Evolutionary conservation across 35 echinoderm and acorn worm genomes (phyloP), one percentile per base, ranked within the genome.

Genomic region (Hemicentrotus pulcherrimus): DNA sequence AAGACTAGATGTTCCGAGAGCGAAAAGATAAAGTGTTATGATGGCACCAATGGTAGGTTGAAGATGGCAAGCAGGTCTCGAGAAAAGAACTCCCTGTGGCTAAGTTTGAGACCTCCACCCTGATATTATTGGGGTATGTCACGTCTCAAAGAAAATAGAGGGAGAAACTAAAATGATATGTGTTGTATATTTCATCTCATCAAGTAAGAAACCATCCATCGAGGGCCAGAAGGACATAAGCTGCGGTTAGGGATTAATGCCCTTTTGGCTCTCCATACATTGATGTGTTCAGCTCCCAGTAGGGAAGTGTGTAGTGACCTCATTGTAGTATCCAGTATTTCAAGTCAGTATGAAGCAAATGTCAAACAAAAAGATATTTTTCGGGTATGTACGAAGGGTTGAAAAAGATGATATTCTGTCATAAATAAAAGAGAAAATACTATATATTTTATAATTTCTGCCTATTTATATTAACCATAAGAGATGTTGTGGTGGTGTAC

Each of bases 391-490:
- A 18, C 65, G 65, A 78, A 78, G 65, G 65, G 65, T 78, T 78
- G 65, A 78, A 78, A 41, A 78, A 78, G 65, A 78, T 71, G 7
- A 71, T 78, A 78, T 78, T 78, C 65, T 78, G 65, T 78, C 65
- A 78, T 78, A 78, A 78, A 78, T 78, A 28, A 78, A 78, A 78
- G 88, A 90, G 46, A 90, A 90, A 45, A 90, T 47, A 45, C 88
- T 90, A 31, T 90, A 90, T 90, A 90, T 90, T 90, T 90, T 90
- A 90, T 90, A 45, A 90, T 90, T 90, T 90, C 88, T 90, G 88
- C 88, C 88, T 90, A 90, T 90, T 90, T 90, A 90, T 90, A 90
- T 47, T 45, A 90, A 90, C 32, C 65, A 78, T 78, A 78, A 78
- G 65, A 78, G 65, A n/a, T 78, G 65, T 22, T 78, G 19, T 78